Conservation (phyloP, 2,113 vertebrate species). For the Otocyon megalotis region DNA sequence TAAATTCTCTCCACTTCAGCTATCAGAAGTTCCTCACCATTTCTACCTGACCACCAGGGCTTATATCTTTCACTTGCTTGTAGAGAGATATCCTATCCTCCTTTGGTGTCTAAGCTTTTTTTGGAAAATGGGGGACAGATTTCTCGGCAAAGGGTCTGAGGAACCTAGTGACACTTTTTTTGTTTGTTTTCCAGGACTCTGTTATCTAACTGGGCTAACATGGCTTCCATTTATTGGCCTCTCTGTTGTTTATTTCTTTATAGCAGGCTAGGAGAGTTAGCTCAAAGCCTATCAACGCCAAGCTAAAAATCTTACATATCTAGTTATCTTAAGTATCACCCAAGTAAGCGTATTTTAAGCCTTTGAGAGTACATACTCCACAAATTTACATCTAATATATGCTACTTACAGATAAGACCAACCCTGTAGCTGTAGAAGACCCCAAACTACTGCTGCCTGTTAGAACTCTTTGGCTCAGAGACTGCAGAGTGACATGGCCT, state of each 20-base stretch:
- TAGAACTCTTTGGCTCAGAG: background rate
- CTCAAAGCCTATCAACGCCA: background rate
- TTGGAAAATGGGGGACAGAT: background rate
- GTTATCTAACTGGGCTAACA: background rate
- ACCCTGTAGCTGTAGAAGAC: background rate
- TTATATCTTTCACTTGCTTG: background rate
- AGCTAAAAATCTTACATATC: background rate
- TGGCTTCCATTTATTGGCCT: background rate
- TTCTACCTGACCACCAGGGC: background rate
- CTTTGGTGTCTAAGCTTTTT: background rate
- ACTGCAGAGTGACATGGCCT: background rate
- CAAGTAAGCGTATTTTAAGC: background rate
- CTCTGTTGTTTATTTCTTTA: background rate
- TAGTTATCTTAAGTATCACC: background rate
- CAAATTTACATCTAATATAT: background rate
- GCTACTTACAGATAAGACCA: background rate
- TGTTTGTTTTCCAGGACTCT: background rate
- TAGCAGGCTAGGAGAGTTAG: background rate
- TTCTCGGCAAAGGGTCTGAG: background rate
- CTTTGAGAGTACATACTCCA: background rate
- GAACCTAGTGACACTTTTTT: background rate
- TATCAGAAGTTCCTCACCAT: background rate
- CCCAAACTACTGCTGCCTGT: background rate
- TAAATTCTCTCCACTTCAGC: background rate
- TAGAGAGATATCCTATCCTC: background rate